Evolutionary conservation across 1,140 invertebrate genomes (phyloP).

Genomic region (Megalonaias nervosa): DNA sequence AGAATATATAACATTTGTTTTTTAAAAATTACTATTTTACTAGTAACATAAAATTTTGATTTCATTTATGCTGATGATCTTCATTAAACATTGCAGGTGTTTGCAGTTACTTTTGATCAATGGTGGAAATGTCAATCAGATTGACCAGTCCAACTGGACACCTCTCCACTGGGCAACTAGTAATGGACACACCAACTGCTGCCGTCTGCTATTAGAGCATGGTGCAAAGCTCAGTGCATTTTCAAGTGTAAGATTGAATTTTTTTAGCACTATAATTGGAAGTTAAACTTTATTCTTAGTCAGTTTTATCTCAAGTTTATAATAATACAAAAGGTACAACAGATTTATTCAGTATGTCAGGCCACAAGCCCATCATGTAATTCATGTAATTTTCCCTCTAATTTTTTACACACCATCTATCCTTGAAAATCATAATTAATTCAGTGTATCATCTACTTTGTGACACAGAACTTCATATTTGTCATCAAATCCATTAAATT

Average conservation of each 20-base stretch:
- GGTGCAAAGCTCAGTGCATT: slow-evolving; percentile 53
- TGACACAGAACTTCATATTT: no score
- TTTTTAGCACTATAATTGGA: not conserved
- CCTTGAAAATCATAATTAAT: no score
- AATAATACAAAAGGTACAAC: no score
- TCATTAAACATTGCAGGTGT: slow-evolving; percentile 46
- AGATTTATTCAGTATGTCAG: no score
- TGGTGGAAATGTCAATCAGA: slow-evolving; percentile 55
- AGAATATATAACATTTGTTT: no score
- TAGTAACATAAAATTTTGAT: not conserved
- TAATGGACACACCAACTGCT: slow-evolving; percentile 56
- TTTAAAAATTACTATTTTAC: not conserved
- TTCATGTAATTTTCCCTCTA: no score
- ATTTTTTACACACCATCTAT: no score
- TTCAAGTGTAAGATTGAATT: slow-evolving; percentile 51
- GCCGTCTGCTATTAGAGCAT: slow-evolving; percentile 54
- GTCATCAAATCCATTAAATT: no score
- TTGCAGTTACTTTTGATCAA: slow-evolving; percentile 54
- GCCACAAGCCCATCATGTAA: no score
- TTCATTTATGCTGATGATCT: not conserved
- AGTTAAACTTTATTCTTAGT: not conserved
- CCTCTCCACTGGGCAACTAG: slow-evolving; percentile 62
- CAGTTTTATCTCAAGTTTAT: not conserved
- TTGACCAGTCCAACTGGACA: slow-evolving; percentile 55
- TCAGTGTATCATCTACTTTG: no score